A percentile compares a stretch with the other conserved stretches of the same genome.
Conservation (phyloP, 2,888 invertebrate genomes). For the Germaria angustata region DNA sequence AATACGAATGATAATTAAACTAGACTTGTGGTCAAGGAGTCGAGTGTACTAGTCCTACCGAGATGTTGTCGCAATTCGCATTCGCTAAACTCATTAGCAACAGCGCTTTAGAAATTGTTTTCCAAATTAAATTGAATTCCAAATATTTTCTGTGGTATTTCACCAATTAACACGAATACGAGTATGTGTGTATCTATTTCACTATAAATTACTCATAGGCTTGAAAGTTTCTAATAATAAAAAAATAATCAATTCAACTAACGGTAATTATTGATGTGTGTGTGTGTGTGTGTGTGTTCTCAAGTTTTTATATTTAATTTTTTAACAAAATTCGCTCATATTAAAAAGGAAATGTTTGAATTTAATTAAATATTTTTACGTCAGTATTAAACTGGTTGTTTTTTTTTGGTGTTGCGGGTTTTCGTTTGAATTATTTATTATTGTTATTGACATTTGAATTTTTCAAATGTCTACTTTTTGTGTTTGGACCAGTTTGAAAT, state of each 20-base stretch:
- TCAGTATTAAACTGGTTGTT: not conserved
- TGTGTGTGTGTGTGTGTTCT: no score
- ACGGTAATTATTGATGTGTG: not conserved
- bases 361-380: not conserved
- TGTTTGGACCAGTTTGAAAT: slow-evolving; percentile 16
- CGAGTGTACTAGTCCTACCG: no score
- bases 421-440: slow-evolving; percentile 1
- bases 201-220: not conserved
- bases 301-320: not conserved
- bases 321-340: not conserved
- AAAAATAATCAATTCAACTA: not conserved
- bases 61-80: no score
- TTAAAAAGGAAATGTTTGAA: not conserved
- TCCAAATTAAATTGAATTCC: no score
- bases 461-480: not conserved
- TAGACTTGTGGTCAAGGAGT: no score
- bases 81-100: no score
- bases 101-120: no score
- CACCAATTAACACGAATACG: no score
- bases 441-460: slow-evolving; percentile 22
- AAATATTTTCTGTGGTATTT: no score
- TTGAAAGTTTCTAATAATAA: not conserved
- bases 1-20: no score
- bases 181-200: not conserved
- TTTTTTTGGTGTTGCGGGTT: not conserved